Percentiles rank a stretch among this genome's conserved stretches.
These are phyloP conservation scores for Anniella stebbinsi DNA, from an alignment of 2,797 vertebrate genomes.

Conservation along the genomic window DNA sequence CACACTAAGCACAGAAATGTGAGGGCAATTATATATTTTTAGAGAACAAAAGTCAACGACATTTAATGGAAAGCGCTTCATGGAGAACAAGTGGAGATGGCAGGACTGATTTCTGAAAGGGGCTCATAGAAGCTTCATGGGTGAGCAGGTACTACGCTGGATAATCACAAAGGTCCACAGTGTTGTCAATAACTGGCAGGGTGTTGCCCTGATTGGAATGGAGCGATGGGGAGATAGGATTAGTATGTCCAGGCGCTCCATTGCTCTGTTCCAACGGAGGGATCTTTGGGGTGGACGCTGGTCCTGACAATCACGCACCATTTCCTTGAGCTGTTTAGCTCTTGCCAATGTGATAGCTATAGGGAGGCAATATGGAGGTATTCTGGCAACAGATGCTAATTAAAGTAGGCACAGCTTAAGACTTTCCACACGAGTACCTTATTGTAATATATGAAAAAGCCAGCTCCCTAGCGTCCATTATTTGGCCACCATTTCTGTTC, in stretches of 20 bases:
- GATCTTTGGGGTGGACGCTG: not conserved
- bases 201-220: not conserved
- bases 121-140: not conserved
- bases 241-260: not conserved
- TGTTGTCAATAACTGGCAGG: not conserved
- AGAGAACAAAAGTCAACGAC: not conserved
- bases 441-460: not conserved
- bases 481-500: not conserved
- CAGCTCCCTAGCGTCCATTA: not conserved
- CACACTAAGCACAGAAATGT: not conserved
- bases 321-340: not conserved
- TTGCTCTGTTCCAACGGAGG: not conserved
- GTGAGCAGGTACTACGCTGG: not conserved
- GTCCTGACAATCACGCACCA: not conserved
- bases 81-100: not conserved
- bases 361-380: not conserved
- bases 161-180: not conserved
- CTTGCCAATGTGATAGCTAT: not conserved
- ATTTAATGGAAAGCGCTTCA: not conserved
- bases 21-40: not conserved
- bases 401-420: not conserved
- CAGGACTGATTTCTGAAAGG: not conserved
- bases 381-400: not conserved
- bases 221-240: not conserved
- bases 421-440: too few species aligned